Conservation (phyloP, 2,797 vertebrate species). For the Chelonia mydas region DNA sequence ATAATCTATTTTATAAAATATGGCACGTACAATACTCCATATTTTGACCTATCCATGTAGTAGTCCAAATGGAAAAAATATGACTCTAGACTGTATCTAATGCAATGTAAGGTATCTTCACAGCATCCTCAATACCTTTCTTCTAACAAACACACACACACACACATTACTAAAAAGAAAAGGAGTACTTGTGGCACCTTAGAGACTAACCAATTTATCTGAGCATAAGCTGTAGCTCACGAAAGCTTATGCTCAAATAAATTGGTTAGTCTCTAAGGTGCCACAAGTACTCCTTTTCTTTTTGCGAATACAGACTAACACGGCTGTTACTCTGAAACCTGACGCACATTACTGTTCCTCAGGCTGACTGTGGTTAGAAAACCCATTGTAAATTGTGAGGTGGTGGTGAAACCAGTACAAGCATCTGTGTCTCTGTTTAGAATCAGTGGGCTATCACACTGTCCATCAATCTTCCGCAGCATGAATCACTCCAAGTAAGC, state of each 20-base stretch:
- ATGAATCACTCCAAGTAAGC: neutral
- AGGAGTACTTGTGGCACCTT: too few species aligned
- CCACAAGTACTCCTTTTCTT: too few species aligned
- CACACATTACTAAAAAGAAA: neutral
- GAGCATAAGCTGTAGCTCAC: too few species aligned
- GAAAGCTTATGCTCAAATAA: too few species aligned
- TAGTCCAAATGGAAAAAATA: neutral
- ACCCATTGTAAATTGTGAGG: too few species aligned
- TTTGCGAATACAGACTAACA: too few species aligned
- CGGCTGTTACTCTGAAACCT: too few species aligned
- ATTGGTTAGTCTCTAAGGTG: too few species aligned
- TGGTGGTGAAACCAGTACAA: too few species aligned
- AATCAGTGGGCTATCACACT: neutral
- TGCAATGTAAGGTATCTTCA: conserved; percentile 10
- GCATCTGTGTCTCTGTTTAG: neutral
- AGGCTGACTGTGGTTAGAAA: neutral
- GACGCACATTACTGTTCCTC: rapidly evolving
- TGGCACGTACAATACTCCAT: neutral
- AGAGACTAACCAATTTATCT: too few species aligned
- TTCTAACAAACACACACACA: neutral
- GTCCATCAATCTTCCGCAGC: neutral
- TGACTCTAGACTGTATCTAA: neutral
- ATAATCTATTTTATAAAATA: neutral
- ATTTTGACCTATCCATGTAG: neutral
- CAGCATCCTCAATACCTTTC: neutral